A percentile compares a stretch with the other conserved stretches of the same genome.
These are phyloP conservation scores for Paratilapia polleni DNA, from an alignment of 2,113 vertebrate species.

Conservation along the genomic window DNA sequence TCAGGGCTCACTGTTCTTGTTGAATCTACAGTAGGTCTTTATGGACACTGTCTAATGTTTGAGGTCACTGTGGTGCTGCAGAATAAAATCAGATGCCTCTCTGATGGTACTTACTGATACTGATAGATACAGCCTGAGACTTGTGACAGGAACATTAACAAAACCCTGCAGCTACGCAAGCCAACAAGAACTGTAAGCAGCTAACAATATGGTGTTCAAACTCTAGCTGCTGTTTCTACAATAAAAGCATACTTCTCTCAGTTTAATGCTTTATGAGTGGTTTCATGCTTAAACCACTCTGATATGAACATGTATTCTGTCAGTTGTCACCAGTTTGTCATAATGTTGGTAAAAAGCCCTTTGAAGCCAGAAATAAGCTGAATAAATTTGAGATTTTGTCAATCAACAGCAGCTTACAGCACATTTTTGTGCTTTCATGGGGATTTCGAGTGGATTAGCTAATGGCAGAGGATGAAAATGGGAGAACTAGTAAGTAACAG, in stretches of 20 bases:
- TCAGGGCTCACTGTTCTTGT: background rate
- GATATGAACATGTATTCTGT: background rate
- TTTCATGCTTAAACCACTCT: background rate
- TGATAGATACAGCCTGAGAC: slow-evolving; percentile 4
- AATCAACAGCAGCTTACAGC: slow-evolving; percentile 12
- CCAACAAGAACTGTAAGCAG: background rate
- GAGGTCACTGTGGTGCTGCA: background rate
- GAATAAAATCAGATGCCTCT: background rate
- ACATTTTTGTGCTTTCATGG: slow-evolving; percentile 12
- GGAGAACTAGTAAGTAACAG: background rate
- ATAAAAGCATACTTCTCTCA: background rate
- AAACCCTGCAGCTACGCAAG: background rate
- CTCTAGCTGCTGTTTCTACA: background rate
- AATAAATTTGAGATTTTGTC: slow-evolving; percentile 22
- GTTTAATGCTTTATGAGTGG: background rate
- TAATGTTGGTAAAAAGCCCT: background rate
- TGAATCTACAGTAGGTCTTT: background rate
- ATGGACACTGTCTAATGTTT: too few species aligned
- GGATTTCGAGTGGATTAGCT: slow-evolving; percentile 19
- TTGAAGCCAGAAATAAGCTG: slow-evolving; percentile 28
- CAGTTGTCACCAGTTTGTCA: slow-evolving; percentile 9
- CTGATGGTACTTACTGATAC: background rate
- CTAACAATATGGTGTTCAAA: background rate
- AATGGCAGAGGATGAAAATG: background rate
- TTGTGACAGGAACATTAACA: slow-evolving; percentile 26